These are phyloP conservation scores for Hipparchia sbordonii DNA, from an alignment of 2,888 invertebrate genomes.

Conservation along the genomic window DNA sequence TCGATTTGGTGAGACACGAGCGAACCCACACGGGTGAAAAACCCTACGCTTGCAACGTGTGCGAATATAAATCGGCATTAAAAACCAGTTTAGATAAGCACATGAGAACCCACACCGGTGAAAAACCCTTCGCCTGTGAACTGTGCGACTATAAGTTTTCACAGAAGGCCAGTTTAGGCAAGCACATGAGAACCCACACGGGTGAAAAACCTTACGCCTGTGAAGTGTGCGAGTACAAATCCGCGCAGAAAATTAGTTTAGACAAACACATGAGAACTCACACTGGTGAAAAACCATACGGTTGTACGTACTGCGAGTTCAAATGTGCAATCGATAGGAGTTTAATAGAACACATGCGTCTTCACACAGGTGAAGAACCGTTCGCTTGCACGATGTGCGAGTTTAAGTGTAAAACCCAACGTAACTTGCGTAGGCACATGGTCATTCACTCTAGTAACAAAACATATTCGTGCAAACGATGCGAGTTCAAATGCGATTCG, in stretches of 20 bases:
- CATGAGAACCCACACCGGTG: background rate
- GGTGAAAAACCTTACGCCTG: background rate
- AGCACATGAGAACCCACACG: background rate
- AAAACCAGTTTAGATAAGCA: background rate
- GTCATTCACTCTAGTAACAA: too few species aligned
- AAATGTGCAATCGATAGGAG: too few species aligned
- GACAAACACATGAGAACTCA: background rate
- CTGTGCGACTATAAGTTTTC: background rate
- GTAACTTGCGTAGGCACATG: background rate
- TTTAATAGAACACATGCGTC: background rate
- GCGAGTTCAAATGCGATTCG: too few species aligned
- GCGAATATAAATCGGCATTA: background rate
- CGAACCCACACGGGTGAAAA: background rate
- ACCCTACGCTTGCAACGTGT: background rate
- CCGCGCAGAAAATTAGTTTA: too few species aligned
- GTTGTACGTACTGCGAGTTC: background rate
- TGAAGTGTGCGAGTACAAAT: background rate
- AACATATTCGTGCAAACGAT: too few species aligned
- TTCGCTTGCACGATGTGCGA: background rate
- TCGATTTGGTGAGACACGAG: background rate
- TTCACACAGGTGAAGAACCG: too few species aligned
- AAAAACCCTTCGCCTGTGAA: background rate
- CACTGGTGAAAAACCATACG: background rate
- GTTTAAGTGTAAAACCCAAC: background rate
- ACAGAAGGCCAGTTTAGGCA: background rate